Percentiles rank a stretch among this genome's conserved stretches.
These are phyloP conservation scores for Melopsittacus undulatus DNA, from an alignment of 2,797 vertebrate genomes.

Conservation along the genomic window DNA sequence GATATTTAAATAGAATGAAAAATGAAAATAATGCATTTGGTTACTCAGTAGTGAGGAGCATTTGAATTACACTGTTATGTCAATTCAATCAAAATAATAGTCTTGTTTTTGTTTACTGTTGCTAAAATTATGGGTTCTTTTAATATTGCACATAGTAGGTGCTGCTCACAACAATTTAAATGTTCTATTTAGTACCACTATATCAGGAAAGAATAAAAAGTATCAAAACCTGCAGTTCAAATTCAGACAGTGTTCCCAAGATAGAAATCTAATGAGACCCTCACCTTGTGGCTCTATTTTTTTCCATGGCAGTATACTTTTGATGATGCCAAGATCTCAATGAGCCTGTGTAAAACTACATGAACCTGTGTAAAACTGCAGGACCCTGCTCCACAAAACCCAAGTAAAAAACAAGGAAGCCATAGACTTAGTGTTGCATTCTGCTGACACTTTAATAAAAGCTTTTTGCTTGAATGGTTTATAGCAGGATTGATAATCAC, in stretches of 20 bases:
- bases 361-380: background rate
- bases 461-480: background rate
- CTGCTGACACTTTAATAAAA: background rate
- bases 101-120: background rate
- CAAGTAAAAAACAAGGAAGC: background rate
- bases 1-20: background rate
- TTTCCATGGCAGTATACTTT: background rate
- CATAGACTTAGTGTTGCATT: background rate
- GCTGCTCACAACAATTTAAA: background rate
- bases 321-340: background rate
- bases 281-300: background rate
- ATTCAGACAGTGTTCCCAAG: background rate
- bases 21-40: constrained; percentile 4
- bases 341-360: background rate
- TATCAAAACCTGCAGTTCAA: background rate
- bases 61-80: background rate
- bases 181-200: background rate
- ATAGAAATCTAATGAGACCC: background rate
- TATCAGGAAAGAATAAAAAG: background rate
- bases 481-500: background rate
- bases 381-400: background rate
- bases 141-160: background rate
- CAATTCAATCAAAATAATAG: background rate
- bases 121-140: background rate
- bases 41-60: background rate